Evolutionary conservation across 2,888 invertebrate species (phyloP).

Genomic region (Crematogaster levior): DNA sequence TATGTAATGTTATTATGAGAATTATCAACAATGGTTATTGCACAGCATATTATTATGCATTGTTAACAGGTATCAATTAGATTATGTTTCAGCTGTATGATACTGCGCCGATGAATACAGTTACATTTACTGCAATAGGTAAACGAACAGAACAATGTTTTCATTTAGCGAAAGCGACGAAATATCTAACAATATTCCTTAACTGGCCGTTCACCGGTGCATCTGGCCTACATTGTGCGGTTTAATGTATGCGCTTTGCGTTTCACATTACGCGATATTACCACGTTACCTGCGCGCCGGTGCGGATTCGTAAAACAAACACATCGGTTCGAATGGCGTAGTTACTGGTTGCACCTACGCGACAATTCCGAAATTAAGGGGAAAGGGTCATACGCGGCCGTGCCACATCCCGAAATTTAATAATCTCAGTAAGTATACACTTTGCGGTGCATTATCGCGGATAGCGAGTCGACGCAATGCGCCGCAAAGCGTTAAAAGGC

Average conservation of each 20-base stretch:
- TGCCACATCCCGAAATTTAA: slow-evolving; percentile 65
- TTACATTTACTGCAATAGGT: not conserved
- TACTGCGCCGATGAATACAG: slow-evolving; percentile 7
- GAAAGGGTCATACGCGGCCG: slow-evolving; percentile 43
- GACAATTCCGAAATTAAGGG: slow-evolving; percentile 65
- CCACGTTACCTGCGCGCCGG: slow-evolving; percentile 16
- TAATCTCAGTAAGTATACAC: slow-evolving; percentile 65
- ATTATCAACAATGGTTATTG: slow-evolving; percentile 17
- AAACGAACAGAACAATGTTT: slow-evolving; percentile 14
- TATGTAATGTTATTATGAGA: slow-evolving; percentile 12
- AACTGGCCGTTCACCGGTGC: slow-evolving; percentile 14
- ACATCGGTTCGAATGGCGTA: slow-evolving; percentile 49
- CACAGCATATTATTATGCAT: slow-evolving; percentile 25
- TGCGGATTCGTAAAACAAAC: slow-evolving; percentile 58
- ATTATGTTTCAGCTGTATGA: slow-evolving; percentile 5
- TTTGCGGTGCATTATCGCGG: slow-evolving; percentile 60
- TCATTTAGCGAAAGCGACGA: slow-evolving; percentile 22
- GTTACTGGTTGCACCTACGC: slow-evolving; percentile 31
- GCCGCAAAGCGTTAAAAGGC: slow-evolving; percentile 53
- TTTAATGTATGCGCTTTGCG: slow-evolving; percentile 18
- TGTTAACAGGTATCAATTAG: slow-evolving; percentile 39
- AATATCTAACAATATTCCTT: slow-evolving; percentile 35
- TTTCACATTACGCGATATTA: slow-evolving; percentile 30
- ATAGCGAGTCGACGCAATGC: slow-evolving; percentile 24
- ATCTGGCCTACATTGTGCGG: slow-evolving; percentile 12